Evolutionary conservation across 2,113 vertebrate species (phyloP), one percentile per base, ranked within the genome.

Genomic region (Otocyon megalotis): DNA sequence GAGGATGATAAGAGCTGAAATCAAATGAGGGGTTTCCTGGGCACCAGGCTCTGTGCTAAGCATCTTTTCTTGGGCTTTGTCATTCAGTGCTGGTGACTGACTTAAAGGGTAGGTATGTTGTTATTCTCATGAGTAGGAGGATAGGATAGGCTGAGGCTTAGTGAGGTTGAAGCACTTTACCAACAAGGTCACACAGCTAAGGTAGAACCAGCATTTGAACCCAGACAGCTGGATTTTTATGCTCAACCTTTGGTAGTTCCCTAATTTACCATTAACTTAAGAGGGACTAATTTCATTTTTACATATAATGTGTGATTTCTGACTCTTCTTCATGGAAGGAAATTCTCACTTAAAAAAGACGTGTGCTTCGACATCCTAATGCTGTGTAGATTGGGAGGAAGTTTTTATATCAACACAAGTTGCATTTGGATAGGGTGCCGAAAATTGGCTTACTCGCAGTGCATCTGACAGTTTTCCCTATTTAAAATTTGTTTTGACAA

Each of bases 391-490:
- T 69, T 54, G 8, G 43, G 94, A 79, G 91, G 90, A 71, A 30
- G 24, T 60, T 65, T 90, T 74, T 8, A 4, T 0, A 8, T 9
- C 26, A 83, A 77, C 53, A 48, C 60, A 72, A 71, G 19, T 4
- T 76, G 50, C 53, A 1, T 43, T 84, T 30, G 0, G 89, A 56
- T 48, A 84, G 72, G 90, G 92, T 76, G 96, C 96, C 48, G 30
- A 92, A 79, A 95, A 97, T 96, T 97, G 97, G 94, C 96, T 32
- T 28, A 63, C 76, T 26, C 95, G 98, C 97, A 95, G 95, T 3
- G 98, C 99, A 99, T 99, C 98, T 98, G 98, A 99, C 99, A 99
- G 99, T 99, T 99, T 99, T 98, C 99, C 98, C 98, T 98, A 97
- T 98, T 98, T 96, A 97, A 93, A 93, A 48, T 97, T 96, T 97